Evolutionary conservation across 2,888 invertebrate species (phyloP), one percentile per base, ranked within the genome.

Genomic region (Tortrix viridana): DNA sequence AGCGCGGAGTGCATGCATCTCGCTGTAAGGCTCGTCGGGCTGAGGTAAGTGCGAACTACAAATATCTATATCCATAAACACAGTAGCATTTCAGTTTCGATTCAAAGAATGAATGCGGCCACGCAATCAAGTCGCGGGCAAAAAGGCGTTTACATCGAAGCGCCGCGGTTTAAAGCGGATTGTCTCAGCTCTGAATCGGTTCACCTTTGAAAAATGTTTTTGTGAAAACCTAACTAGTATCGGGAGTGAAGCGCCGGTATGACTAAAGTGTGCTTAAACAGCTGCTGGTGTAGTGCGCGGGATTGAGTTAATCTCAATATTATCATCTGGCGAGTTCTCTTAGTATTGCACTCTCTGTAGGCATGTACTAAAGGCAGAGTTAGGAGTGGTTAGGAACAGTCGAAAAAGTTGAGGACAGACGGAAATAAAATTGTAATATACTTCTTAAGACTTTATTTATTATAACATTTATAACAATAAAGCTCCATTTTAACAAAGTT

Each of bases 1-100:
- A 79, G 79, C 79, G 74, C 77, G 80, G 82, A 85, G 83, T 84
- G 84, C 81, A 78, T 73, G 73, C 74, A 71, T 78, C 77, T 73
- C 69, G 73, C 74, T 79, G 75, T 81, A 82, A 80, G 75, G 76
- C 74, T 77, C 76, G 74, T 79, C 79, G 78, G 73, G 70, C 68
- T 68, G 69, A 60, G n/a, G 32, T 56, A 66, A 65, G 64, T 60
- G 68, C 18, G 48, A 48, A 59, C 59, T 59, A 54, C 54, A 56
- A 54, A 64, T 58, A 58, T 63, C 46, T 46, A 47, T 63, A 52
- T 38, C 50, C 23, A 38, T 49, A 50, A 37, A 44, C 43, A 22
- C 19, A 14, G 7, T 26, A 26, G 26, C 26, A 26, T 23, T 52
- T 56, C 38, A 56, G 23, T 56, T 41, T 46, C 32, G 2, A 38